These are phyloP conservation scores for Eumacrocentrus americanus DNA, from an alignment of 2,888 invertebrate species.

Conservation along the genomic window DNA sequence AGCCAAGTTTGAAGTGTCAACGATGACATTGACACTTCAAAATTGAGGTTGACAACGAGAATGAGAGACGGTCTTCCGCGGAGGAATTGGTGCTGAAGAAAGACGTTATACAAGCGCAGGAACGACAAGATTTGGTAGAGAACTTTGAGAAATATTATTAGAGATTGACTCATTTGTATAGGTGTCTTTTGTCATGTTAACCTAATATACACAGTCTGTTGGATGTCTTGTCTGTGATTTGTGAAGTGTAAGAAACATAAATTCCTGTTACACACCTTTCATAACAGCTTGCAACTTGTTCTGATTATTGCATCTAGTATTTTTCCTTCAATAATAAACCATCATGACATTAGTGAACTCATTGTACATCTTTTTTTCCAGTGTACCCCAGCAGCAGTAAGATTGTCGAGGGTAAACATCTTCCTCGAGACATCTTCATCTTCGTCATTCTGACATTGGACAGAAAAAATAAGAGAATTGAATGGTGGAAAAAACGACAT, in stretches of 20 bases:
- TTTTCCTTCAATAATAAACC: constrained; percentile 25
- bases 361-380: too few relatives aligned
- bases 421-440: constrained; percentile 17
- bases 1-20: too few relatives aligned
- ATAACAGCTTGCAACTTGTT: constrained; percentile 7
- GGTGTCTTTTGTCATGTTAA: neutral
- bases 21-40: too few relatives aligned
- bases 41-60: too few relatives aligned
- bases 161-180: neutral
- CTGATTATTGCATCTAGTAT: constrained; percentile 10
- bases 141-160: neutral
- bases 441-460: constrained; percentile 21
- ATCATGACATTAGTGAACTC: neutral
- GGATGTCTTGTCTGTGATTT: constrained; percentile 14
- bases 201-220: neutral
- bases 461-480: neutral
- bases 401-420: constrained; percentile 15
- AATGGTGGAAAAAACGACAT: neutral
- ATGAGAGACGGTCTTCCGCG: too few relatives aligned
- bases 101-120: too few relatives aligned
- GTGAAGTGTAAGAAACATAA: constrained; percentile 18
- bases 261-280: constrained; percentile 17
- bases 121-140: too few relatives aligned
- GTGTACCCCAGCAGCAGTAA: neutral
- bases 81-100: too few relatives aligned